Evolutionary conservation across 2,888 invertebrate species (phyloP).

Genomic region (Melieria picta): DNA sequence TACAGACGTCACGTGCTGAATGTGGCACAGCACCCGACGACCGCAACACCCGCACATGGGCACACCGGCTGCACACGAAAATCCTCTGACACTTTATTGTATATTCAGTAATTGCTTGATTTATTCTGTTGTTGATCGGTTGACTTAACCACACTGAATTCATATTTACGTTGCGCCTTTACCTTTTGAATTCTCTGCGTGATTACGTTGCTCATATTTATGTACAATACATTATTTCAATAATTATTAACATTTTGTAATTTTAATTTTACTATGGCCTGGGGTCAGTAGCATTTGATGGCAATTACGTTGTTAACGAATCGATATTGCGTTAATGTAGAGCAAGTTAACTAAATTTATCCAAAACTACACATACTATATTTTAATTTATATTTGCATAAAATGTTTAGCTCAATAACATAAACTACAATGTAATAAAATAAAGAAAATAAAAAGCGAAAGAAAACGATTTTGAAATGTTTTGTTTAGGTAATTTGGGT

Average conservation of each 20-base stretch:
- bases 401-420: no score
- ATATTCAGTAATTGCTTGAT: constrained; percentile 8
- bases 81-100: not conserved
- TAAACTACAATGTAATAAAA: no score
- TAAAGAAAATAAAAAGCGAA: no score
- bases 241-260: not conserved
- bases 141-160: constrained; percentile 10
- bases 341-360: no score
- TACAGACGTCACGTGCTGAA: no score
- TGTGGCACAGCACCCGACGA: not conserved
- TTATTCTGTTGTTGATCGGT: constrained; percentile 13
- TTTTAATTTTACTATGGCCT: constrained; percentile 8
- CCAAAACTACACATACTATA: no score
- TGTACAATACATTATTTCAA: not conserved
- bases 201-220: constrained; percentile 30
- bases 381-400: no score
- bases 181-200: not conserved
- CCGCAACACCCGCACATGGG: not conserved
- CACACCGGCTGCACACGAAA: not conserved
- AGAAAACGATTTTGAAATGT: no score
- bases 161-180: not conserved
- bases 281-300: constrained; percentile 11
- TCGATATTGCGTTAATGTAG: no score
- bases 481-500: no score
- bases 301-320: constrained; percentile 4